These are phyloP conservation scores for Calameuta filiformis DNA, from an alignment of 2,888 invertebrate genomes.

Conservation along the genomic window DNA sequence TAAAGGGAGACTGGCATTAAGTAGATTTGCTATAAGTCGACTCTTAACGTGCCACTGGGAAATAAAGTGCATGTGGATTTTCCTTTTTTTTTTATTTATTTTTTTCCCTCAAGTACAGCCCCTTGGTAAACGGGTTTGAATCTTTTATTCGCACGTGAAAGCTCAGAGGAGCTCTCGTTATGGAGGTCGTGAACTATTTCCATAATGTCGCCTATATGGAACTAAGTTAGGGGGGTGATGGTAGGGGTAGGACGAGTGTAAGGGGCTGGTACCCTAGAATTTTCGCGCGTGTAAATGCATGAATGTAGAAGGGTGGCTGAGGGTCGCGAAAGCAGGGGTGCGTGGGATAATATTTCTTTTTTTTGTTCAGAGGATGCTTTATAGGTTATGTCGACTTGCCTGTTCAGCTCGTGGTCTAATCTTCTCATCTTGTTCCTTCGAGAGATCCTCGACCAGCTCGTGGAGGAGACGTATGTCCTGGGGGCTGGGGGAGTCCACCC, in stretches of 20 bases:
- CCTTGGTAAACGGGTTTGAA: background rate
- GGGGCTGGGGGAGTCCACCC: conserved; percentile 61
- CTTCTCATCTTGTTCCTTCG: conserved; percentile 46
- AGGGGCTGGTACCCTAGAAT: background rate
- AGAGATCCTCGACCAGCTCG: conserved; percentile 61
- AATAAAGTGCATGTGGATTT: background rate
- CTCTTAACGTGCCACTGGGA: background rate
- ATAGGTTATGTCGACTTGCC: conserved; percentile 41
- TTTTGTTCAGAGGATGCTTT: background rate
- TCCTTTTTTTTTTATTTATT: too few species aligned
- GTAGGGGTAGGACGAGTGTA: too few species aligned
- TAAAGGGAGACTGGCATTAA: background rate
- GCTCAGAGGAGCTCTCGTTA: background rate
- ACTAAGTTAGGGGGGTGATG: background rate
- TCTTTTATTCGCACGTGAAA: background rate
- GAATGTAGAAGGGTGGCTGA: too few species aligned
- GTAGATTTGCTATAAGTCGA: background rate
- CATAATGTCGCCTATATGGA: background rate
- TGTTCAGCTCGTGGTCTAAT: conserved; percentile 51
- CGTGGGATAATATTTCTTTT: background rate
- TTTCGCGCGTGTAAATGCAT: background rate
- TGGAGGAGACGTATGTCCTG: conserved; percentile 62
- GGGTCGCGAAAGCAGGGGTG: too few species aligned
- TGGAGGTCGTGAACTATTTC: background rate
- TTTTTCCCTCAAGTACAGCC: background rate